Base-by-base conservation (phyloP, 2,797 vertebrate species). In the Apogon talboti region DNA sequence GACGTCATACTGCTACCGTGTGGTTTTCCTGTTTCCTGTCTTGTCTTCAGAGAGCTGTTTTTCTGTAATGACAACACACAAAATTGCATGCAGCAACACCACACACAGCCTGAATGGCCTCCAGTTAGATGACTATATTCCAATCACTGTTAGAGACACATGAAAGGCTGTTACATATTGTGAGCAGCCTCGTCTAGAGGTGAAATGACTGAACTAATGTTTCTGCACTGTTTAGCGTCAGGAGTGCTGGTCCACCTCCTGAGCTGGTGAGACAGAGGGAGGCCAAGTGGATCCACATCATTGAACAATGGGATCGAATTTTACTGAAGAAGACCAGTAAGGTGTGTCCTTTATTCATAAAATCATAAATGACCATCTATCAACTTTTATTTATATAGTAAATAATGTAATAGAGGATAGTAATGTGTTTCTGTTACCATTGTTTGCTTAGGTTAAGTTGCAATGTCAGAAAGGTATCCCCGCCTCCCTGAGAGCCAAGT, bases 391-490 rank as follows among this genome's bases (percentile, higher is more conserved):
- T n/a, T 43, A 15, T 10, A 10, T 35, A 44, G 8, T 7, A 11
- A 24, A 16, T 16, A 11, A 33, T 4, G n/a, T 4, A 49, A 30
- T 30, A 33, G 13, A n/a, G 6, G 10, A 46, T 74, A 33, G 73
- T 15, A 10, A n/a, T 4, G 10, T 46, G 15, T 62, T n/a, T 76
- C 18, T 67, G 48, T 71, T 15, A 0, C 40, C 3, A 5, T n/a
- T 66, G 14, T 69, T 30, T 35, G 47, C 1, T 4, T 78, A 97
- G 96, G 91, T 97, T n/a, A 96, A 96, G 84, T 86, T 91, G 5
- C 93, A 95, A 44, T 96, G 95, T 83, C 94, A 95, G 67, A 96
- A 96, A 81, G 96, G 95, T 56, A 96, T 97, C 79, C 96, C 96
- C 0, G 94, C 95, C 0, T 95, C 96, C 0, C 89, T 96, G 49